Percentiles rank a stretch among this genome's conserved stretches.
Evolutionary conservation across 2,113 vertebrate genomes (phyloP).

Genomic region (Zosterops japonicus): DNA sequence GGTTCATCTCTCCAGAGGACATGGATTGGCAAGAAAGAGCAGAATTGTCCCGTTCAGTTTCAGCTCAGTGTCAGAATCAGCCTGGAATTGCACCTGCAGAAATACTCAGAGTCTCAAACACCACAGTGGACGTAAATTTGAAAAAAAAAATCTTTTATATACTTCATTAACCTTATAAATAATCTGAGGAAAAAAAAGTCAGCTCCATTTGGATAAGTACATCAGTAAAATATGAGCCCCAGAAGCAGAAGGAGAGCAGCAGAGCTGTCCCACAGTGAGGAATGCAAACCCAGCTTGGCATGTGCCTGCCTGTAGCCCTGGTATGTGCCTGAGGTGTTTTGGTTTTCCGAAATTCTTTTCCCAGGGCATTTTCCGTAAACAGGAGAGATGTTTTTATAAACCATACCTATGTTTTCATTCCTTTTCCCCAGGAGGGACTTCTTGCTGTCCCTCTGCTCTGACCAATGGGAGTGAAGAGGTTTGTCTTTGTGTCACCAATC

Average conservation of each 20-base stretch:
- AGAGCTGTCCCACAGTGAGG: background rate
- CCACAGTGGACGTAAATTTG: background rate
- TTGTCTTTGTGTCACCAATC: too few relatives aligned
- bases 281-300: background rate
- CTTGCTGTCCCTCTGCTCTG: too few relatives aligned
- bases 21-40: background rate
- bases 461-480: too few relatives aligned
- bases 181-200: background rate
- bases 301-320: background rate
- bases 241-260: background rate
- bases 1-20: background rate
- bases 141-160: background rate
- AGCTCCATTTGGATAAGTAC: background rate
- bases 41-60: background rate
- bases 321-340: too few relatives aligned
- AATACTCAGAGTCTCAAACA: background rate
- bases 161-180: background rate
- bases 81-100: background rate
- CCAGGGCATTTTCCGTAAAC: too few relatives aligned
- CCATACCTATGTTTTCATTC: too few relatives aligned
- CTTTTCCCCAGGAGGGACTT: too few relatives aligned
- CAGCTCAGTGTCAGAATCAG: background rate
- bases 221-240: background rate
- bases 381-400: too few relatives aligned
- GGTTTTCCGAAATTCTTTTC: too few relatives aligned